Conservation (phyloP, 2,797 vertebrate genomes). For the Anas flavirostris region DNA sequence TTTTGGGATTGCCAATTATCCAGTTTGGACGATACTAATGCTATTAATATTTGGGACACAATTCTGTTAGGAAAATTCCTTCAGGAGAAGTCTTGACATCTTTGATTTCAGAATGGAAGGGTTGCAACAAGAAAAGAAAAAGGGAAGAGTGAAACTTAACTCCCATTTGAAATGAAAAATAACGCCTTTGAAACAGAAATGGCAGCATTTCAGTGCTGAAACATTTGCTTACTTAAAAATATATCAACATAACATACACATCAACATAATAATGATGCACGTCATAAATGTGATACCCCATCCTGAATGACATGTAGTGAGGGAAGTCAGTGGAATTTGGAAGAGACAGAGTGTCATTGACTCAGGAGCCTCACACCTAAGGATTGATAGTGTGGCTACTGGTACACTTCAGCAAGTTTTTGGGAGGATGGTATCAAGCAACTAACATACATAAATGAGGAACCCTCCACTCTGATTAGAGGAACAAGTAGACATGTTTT, state of each 20-base stretch:
- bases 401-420: neutral
- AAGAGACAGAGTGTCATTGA: neutral
- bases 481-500: neutral
- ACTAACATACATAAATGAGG: neutral
- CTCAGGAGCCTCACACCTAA: neutral
- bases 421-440: neutral
- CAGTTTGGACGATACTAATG: neutral
- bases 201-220: neutral
- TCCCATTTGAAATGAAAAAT: neutral
- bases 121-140: neutral
- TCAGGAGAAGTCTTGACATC: neutral
- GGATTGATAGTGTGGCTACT: neutral
- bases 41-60: neutral
- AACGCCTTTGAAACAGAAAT: neutral
- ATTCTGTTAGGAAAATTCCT: constrained; percentile 6
- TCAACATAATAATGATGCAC: neutral
- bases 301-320: neutral
- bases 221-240: neutral
- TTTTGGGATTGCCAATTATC: neutral
- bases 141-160: neutral
- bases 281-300: neutral
- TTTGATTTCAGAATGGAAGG: neutral
- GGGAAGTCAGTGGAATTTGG: neutral
- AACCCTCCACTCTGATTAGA: neutral
- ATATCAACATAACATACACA: too few relatives aligned